phyloP scores from a whole-genome alignment of 2,797 vertebrate genomes.

The Myotis pilosus region DNA sequence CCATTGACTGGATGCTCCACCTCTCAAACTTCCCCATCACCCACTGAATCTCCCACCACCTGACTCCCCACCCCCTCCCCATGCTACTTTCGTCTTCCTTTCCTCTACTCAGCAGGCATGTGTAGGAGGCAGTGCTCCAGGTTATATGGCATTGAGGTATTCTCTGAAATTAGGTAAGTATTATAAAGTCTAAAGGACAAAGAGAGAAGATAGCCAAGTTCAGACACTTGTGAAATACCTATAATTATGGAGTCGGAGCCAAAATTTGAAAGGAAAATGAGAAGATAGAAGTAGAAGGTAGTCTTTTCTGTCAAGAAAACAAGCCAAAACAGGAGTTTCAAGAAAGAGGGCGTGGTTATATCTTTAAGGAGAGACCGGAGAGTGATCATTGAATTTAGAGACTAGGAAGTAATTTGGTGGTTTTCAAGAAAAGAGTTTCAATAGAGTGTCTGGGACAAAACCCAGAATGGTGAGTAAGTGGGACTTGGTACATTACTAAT shows the following conservation, averaged over 20 bases:
- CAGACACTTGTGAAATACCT: not conserved
- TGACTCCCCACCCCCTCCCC: not conserved
- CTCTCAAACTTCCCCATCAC: too few relatives aligned
- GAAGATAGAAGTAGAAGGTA: not conserved
- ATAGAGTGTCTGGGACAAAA: not conserved
- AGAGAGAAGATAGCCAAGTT: not conserved
- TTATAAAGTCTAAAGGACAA: not conserved
- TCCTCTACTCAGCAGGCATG: not conserved
- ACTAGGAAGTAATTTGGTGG: not conserved
- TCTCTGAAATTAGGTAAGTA: not conserved
- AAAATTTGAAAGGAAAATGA: not conserved
- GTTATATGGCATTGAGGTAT: not conserved
- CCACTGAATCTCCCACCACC: fast-evolving
- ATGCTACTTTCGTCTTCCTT: not conserved
- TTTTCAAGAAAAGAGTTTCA: not conserved
- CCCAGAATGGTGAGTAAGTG: not conserved
- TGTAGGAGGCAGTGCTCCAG: not conserved
- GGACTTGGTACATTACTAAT: too few relatives aligned
- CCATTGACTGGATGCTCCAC: not conserved
- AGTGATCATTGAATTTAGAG: not conserved
- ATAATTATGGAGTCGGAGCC: not conserved
- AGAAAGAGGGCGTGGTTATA: not conserved
- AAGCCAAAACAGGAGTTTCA: not conserved
- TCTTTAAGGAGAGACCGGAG: not conserved
- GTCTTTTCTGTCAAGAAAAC: not conserved